Base-by-base conservation (phyloP, 2,113 vertebrate species). In the Rhabdornis inornatus region DNA sequence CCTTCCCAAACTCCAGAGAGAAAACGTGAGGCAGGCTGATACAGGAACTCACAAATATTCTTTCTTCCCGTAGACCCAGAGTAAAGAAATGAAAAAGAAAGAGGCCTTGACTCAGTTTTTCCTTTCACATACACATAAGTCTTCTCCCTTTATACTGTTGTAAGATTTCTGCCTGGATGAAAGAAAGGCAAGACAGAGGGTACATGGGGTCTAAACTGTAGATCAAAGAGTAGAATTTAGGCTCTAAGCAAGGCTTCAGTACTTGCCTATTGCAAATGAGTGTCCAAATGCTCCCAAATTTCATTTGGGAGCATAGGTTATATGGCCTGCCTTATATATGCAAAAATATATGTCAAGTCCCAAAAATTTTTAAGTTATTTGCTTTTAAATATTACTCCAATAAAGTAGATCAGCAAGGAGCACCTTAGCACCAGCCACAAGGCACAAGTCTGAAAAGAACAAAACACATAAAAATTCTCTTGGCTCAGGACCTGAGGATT, bases 1-100 rank as follows among this genome's bases (percentile, higher is more conserved):
- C 37, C 94, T 88, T 90, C 60, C 70, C 55, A 70, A 94, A 80
- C 44, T 47, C 71, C 40, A 49, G 37, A 50, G 30, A 86, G 49
- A 86, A 77, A 78, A 86, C 22, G 18, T 37, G 42, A 88, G 60
- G 77, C 49, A 84, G 4, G 24, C 0, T 52, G 35, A 68, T 66
- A 79, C 0, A 8, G 28, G 23, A 87, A 47, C 44, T 79, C 27
- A 37, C 0, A 0, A 72, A 57, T 14, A 37, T 18, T 86, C 57
- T 53, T 66, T 40, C 35, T 78, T 31, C 25, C 18, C 39, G 28
- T 7, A 49, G n/a, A 15, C 12, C 23, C 45, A 70, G 50, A 90
- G 37, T 22, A 52, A 83, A 88, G 45, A 77, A 85, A 85, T 14
- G 66, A 70, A 79, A 79, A 92, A 55, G 10, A 83, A 65, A 89